Percentiles rank a stretch among this genome's conserved stretches.
Conservation (phyloP, 2,113 vertebrate species). For the Donacobius atricapilla region DNA sequence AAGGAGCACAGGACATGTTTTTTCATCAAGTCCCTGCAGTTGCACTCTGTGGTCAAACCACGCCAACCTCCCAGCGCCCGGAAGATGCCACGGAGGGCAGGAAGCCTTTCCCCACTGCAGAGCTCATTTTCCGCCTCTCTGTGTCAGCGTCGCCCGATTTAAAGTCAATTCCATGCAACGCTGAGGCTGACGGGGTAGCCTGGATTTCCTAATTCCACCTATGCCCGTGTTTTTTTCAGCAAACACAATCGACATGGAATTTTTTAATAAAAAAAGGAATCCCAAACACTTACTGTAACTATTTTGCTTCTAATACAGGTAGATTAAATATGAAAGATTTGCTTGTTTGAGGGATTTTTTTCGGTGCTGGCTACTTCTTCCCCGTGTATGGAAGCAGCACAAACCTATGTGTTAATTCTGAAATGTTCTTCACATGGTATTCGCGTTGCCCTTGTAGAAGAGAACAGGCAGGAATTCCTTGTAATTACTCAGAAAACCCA, state of each 20-base stretch:
- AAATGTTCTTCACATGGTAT: not conserved
- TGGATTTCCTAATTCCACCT: conserved; percentile 59
- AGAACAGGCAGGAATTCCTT: not conserved
- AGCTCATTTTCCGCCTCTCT: not conserved
- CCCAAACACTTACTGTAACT: conserved; percentile 68
- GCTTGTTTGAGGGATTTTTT: conserved; percentile 5
- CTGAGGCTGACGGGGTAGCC: conserved; percentile 19
- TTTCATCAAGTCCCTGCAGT: not conserved
- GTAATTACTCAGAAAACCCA: not conserved
- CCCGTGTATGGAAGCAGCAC: not conserved
- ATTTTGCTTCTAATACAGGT: conserved; percentile 45
- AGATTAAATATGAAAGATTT: conserved; percentile 52
- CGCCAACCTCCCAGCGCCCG: accelerated
- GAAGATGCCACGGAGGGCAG: not conserved
- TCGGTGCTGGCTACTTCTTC: not conserved
- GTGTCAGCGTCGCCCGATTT: not conserved
- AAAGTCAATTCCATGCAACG: not conserved
- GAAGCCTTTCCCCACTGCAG: not conserved
- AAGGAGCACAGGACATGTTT: accelerated
- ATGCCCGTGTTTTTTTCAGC: not conserved
- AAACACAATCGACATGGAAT: conserved; percentile 68
- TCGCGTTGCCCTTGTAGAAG: not conserved
- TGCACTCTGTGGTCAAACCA: not conserved
- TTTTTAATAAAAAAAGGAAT: conserved; percentile 80
- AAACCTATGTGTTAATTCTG: not conserved